phyloP scores from a whole-genome alignment of 2,888 invertebrate genomes.

The Eubasilissa splendida region DNA sequence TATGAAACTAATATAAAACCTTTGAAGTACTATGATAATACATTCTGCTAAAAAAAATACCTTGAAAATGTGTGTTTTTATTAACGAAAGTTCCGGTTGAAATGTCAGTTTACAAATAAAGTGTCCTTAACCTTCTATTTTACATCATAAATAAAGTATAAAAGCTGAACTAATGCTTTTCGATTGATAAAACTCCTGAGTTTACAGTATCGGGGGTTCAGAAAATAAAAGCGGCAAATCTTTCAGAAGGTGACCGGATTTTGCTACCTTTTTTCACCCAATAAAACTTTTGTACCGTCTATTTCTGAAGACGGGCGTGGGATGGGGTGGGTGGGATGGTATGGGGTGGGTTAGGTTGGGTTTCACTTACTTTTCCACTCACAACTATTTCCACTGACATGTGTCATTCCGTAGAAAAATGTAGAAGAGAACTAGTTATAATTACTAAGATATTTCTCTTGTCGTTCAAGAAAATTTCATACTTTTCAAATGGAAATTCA shows the following conservation, averaged over 20 bases:
- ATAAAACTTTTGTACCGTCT: conserved; percentile 32
- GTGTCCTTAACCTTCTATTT: conserved; percentile 34
- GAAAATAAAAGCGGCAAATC: conserved; percentile 27
- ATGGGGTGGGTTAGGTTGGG: neutral
- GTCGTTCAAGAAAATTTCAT: too few species aligned
- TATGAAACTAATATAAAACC: too few species aligned
- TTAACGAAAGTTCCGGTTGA: conserved; percentile 5
- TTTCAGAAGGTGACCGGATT: conserved; percentile 33
- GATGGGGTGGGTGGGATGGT: neutral
- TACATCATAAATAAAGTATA: conserved; percentile 34
- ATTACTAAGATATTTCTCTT: too few species aligned
- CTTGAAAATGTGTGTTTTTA: neutral
- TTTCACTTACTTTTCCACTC: conserved; percentile 15
- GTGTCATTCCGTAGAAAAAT: neutral
- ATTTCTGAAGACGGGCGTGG: neutral
- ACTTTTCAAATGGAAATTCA: too few species aligned
- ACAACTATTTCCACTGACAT: conserved; percentile 4
- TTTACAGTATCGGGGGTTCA: conserved; percentile 29
- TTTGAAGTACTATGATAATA: too few species aligned
- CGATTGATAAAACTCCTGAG: conserved; percentile 30
- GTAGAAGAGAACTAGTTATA: too few species aligned
- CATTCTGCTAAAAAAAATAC: too few species aligned
- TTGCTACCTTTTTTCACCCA: conserved; percentile 32
- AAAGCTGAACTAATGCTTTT: conserved; percentile 28
- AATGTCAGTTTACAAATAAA: conserved; percentile 31